Base-by-base conservation (phyloP, 2,797 vertebrate genomes). In the Threskiornis aethiopicus region DNA sequence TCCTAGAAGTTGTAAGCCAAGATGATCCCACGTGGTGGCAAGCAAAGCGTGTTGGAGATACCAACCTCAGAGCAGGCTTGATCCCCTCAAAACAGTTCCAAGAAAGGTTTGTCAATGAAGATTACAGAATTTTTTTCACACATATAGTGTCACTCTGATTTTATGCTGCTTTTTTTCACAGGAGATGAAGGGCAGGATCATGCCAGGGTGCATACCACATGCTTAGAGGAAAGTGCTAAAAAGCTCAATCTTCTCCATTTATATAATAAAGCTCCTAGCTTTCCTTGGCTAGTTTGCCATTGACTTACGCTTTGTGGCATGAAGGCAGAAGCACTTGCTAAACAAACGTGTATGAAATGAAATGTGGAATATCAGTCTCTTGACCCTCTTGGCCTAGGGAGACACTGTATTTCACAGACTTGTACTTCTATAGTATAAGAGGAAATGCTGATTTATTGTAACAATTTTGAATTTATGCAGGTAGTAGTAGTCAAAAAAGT, bases 21-120 rank as follows among this genome's bases (percentile, higher is more conserved):
- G 98, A 98, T 2, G 98, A 98, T 51, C 98, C 98, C 49, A 98
- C 98, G 0, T 98, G 98, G 98, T 98, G 98, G 98, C 98, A 98
- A 87, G 98, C 98, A 64, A 98, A 98, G 75, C 96, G 98, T 39
- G 97, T 98, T 5, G 98, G 98, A 51, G 98, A 98, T 33, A 97
- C 97, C 41, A 98, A 98, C 85, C 98, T 98, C 59, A 97, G 98
- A 49, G 98, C 98, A 5, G 98, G 98, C 49, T 93, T 98, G 67
- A 98, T 98, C 37, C 98, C 98, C 35, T 98, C 98, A 3, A 98
- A 98, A 46, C 98, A 98, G 85, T 98, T 98, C 95, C 98, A 98
- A 70, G 98, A 98, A 96, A 98, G 98, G 98, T 98, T 82, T 86
- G 98, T 96, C 87, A 76, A 26, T 87, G 61, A 14, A n/a, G 83